phyloP scores from a whole-genome alignment of 2,888 invertebrate genomes.

The Leucania comma region DNA sequence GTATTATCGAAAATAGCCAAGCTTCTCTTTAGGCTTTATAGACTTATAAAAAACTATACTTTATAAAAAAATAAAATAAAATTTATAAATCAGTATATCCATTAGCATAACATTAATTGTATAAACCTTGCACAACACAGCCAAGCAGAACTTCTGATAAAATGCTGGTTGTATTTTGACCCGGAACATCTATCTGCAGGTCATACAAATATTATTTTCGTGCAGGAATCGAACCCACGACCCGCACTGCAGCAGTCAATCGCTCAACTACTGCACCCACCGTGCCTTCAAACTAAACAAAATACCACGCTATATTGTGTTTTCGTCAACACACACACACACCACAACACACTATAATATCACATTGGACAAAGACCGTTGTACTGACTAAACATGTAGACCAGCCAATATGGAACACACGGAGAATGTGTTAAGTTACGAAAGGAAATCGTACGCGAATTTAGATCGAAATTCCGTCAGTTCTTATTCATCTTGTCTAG shows the following conservation, averaged over 20 bases:
- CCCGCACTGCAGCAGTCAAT: too few species aligned
- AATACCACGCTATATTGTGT: constrained; percentile 2
- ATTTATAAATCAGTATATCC: background rate
- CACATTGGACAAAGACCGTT: constrained; percentile 2
- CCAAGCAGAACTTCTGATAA: background rate
- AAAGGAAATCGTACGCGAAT: constrained; percentile 6
- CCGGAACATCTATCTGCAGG: too few species aligned
- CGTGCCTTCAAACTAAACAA: too few species aligned
- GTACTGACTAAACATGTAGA: constrained; percentile 24
- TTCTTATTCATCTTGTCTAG: constrained; percentile 5
- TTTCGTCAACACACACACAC: background rate
- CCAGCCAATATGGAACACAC: constrained; percentile 9
- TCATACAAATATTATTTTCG: too few species aligned
- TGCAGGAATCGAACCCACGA: too few species aligned
- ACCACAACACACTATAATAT: constrained; percentile 34
- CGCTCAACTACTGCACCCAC: too few species aligned
- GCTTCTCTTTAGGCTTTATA: background rate
- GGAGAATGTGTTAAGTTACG: background rate
- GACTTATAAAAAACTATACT: too few species aligned
- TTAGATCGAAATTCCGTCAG: background rate
- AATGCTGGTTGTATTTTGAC: background rate
- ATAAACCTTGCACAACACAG: background rate
- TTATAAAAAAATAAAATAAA: too few species aligned
- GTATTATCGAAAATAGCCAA: constrained; percentile 1
- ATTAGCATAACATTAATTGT: background rate